Base-by-base conservation (phyloP, 2,888 invertebrate genomes). In the Nemoura dubitans region DNA sequence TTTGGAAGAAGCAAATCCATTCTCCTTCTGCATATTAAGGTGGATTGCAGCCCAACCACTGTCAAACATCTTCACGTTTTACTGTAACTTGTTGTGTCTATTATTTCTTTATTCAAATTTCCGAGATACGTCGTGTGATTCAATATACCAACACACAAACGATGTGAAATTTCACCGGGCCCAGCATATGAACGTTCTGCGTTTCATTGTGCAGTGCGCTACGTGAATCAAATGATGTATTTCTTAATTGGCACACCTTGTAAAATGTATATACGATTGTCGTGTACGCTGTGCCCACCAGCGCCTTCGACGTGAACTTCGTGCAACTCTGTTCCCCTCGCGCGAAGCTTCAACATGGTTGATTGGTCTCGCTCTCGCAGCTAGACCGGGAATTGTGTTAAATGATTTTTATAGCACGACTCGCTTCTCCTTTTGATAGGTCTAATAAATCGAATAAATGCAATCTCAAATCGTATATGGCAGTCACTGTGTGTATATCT, bases 181-280 rank as follows among this genome's bases (percentile, higher is more conserved):
- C 5, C 36, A 36, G 36, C 36, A 36, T 36, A 36, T 36, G 36
- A 36, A 6, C 36, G 10, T 10, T 36, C 36, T 59, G 59, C 59
- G 14, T 21, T 1, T 59, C 16, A 21, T 59, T 10, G 59, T 59
- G 59, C 10, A 6, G 36, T 36, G 5, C 36, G 36, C 36, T 59
- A 59, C 59, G 59, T 59, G 59, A 10, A 21, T 21, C 59, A 10
- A 21, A 21, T 59, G 59, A 59, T 59, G 59, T 21, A 59, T 59
- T 59, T 59, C 59, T 59, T 59, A 59, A 59, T 59, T 59, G 59
- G 59, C 59, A 59, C 59, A 59, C 59, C 59, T 59, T 59, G 59
- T 59, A n/a, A n/a, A n/a, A n/a, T n/a, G n/a, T n/a, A n/a, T n/a
- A n/a, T n/a, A 21, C 59, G 21, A 59, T 3, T 59, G 59, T 59